A percentile compares a stretch with the other conserved stretches of the same genome.
phyloP scores from a whole-genome alignment of 2,888 invertebrate genomes.

The Conus canariensis region DNA sequence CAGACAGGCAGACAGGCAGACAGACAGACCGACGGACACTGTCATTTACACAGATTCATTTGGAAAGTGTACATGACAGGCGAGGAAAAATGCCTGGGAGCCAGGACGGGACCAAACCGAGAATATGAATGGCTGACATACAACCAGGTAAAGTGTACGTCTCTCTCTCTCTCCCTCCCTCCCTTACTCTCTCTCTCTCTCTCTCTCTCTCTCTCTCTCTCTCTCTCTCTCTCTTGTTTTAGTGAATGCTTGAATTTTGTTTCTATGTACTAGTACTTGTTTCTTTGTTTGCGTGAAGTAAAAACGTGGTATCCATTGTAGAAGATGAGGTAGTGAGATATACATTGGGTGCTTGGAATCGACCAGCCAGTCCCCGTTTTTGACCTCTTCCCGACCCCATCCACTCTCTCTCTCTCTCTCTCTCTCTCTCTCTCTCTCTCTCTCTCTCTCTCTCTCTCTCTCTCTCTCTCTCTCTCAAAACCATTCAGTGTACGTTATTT shows the following conservation, averaged over 20 bases:
- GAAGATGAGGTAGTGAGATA: no score
- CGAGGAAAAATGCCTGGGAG: slow-evolving; percentile 87
- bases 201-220: not conserved
- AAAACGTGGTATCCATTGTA: no score
- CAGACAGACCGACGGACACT: not conserved
- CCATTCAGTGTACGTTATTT: no score
- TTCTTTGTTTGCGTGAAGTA: no score
- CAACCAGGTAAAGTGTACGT: slow-evolving; percentile 85
- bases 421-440: not conserved
- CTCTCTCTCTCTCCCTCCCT: not conserved
- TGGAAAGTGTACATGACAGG: slow-evolving; percentile 55
- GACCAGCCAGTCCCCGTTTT: no score
- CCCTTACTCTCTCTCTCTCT: not conserved
- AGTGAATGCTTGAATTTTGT: no score
- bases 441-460: not conserved
- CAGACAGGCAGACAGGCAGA: no score
- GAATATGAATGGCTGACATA: slow-evolving; percentile 96
- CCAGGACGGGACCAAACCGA: slow-evolving; percentile 91
- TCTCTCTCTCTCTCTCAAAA: not conserved
- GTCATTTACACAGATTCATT: no score
- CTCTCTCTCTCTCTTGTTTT: not conserved
- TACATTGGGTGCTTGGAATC: no score
- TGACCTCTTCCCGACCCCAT: no score
- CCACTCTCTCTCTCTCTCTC: not conserved
- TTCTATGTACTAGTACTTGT: no score